Evolutionary conservation across 2,797 vertebrate genomes (phyloP), one percentile per base, ranked within the genome.

Genomic region (Ammospiza maritima): DNA sequence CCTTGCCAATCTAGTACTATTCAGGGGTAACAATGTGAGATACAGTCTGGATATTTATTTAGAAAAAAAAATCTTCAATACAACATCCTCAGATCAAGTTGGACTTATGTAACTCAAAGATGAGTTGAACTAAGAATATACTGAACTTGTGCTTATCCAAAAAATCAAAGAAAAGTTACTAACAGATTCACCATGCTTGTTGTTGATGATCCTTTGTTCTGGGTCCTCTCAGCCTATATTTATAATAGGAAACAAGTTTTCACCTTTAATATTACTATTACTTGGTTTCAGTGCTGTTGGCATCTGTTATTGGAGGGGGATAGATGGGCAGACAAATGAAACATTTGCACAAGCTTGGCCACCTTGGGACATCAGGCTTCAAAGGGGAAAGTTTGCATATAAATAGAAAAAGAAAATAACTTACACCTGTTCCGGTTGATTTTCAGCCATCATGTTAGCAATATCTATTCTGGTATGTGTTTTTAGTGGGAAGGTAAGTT

Each of bases 351-450:
- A 54, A 54, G 30, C 6, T 47, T 62, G 36, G 51, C 19, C 20
- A 54, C 50, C 42, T 85, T 62, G 32, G 27, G 16, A 90, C 83
- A 90, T 56, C 1, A 54, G 7, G 5, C 58, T 78, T 62, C 14
- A 71, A 50, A 91, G 27, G 10, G 16, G 25, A 48, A 88, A 18
- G 26, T n/a, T 38, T 45, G 22, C 10, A 18, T 8, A 50, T 38
- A 62, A 61, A 61, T 14, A 89, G 62, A 50, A 69, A 88, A 88
- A 66, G 73, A 86, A 79, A 91, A 75, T 79, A 91, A 99, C 99
- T 99, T 97, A 99, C 99, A 99, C 98, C 40, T 98, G 97, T 22
- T 95, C 25, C 1, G 85, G 51, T 20, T 62, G 4, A 3, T 65
- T 78, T 30, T 96, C 90, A 1, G 89, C 85, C 60, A 99, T 98